Percentiles rank a stretch among this genome's conserved stretches.
Conservation (phyloP, 2,888 invertebrate genomes). For the Coenonympha arcania region DNA sequence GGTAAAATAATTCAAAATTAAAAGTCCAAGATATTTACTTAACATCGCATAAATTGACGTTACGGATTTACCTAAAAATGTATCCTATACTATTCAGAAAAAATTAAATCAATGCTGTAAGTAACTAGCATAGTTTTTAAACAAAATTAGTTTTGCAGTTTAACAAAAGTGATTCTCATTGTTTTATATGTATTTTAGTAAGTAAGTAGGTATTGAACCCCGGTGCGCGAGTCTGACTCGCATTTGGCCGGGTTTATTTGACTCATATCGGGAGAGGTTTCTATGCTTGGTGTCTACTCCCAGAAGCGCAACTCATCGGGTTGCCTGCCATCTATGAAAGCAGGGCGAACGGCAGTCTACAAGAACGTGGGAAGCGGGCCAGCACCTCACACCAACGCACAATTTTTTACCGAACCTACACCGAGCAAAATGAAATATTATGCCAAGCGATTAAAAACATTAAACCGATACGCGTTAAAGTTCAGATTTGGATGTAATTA, state of each 20-base stretch:
- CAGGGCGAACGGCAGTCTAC: constrained; percentile 19
- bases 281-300: not conserved
- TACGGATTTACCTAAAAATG: too few species aligned
- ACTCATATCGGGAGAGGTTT: not conserved
- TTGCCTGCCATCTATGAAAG: constrained; percentile 15
- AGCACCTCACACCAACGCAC: constrained; percentile 27
- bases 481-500: not conserved
- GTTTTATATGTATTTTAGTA: too few species aligned
- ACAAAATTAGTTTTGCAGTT: too few species aligned
- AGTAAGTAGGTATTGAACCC: too few species aligned
- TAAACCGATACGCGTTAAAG: not conserved
- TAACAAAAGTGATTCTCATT: too few species aligned
- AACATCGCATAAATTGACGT: not conserved
- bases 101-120: too few species aligned
- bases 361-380: constrained; percentile 34
- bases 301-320: not conserved
- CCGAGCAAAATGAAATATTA: constrained; percentile 10
- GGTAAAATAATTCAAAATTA: too few species aligned
- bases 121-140: too few species aligned
- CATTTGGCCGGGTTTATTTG: too few species aligned
- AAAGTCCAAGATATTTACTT: too few species aligned
- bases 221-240: too few species aligned
- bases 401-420: constrained; percentile 16
- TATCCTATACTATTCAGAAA: too few species aligned
- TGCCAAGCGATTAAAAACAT: constrained; percentile 2